phyloP scores from a whole-genome alignment of 2,888 invertebrate species.

The Aplocera efformata region DNA sequence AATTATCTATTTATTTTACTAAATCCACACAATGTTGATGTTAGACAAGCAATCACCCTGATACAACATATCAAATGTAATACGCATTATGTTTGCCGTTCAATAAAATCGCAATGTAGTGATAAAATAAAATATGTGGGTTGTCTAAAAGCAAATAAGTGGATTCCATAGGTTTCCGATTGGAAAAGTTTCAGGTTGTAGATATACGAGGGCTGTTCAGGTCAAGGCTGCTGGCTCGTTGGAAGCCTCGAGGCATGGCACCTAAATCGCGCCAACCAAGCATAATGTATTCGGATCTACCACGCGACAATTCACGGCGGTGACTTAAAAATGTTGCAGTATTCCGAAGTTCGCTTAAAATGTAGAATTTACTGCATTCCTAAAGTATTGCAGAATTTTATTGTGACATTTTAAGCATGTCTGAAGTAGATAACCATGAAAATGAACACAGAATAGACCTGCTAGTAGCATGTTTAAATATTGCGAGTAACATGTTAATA shows the following conservation, averaged over 20 bases:
- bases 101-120: slow-evolving; percentile 3
- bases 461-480: no score
- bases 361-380: slow-evolving; percentile 14
- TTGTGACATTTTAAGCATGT: no score
- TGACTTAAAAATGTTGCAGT: slow-evolving; percentile 24
- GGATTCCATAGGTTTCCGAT: slow-evolving; percentile 11
- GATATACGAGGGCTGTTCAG: slow-evolving; percentile 25
- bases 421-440: no score
- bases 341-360: slow-evolving; percentile 14
- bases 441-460: no score
- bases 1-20: slow-evolving; percentile 16
- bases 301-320: slow-evolving; percentile 25
- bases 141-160: slow-evolving; percentile 7
- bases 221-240: slow-evolving; percentile 40
- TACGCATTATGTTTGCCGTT: slow-evolving; percentile 8
- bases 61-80: not conserved
- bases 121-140: slow-evolving; percentile 2
- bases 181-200: slow-evolving; percentile 23
- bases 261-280: slow-evolving; percentile 28
- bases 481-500: no score
- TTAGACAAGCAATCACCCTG: slow-evolving; percentile 8
- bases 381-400: slow-evolving; percentile 7
- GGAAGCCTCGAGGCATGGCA: slow-evolving; percentile 32
- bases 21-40: slow-evolving; percentile 8
- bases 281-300: slow-evolving; percentile 27